Percentiles rank a stretch among this genome's conserved stretches.
These are phyloP conservation scores for Hemaris fuciformis DNA, from an alignment of 2,888 invertebrate species.

Conservation along the genomic window DNA sequence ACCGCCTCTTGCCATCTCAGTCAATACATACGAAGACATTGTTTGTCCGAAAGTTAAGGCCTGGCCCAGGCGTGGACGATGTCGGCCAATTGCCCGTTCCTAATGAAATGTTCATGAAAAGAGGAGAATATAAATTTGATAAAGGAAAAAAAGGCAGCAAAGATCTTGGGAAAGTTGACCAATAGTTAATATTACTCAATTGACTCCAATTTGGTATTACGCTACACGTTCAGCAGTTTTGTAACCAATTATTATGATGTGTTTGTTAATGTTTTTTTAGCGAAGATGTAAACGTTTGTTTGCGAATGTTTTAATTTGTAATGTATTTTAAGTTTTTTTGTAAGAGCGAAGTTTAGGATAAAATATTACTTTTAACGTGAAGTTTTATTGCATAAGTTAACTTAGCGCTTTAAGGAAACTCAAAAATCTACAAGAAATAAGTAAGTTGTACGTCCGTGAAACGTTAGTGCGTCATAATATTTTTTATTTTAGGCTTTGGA, in stretches of 20 bases:
- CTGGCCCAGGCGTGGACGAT: constrained; percentile 47
- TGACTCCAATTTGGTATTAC: neutral
- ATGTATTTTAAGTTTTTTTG: constrained; percentile 3
- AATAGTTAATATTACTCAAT: neutral
- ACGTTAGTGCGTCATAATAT: too few relatives aligned
- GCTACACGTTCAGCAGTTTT: too few relatives aligned
- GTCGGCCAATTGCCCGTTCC: constrained; percentile 48
- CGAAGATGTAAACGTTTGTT: neutral
- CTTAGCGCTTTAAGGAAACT: neutral
- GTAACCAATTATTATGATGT: neutral
- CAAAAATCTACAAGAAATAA: too few relatives aligned
- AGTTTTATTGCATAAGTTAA: neutral
- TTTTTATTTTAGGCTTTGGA: too few relatives aligned
- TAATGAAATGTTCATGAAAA: constrained; percentile 40
- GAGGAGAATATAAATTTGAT: constrained; percentile 11
- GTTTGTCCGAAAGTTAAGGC: constrained; percentile 26
- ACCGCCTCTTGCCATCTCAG: constrained; percentile 11
- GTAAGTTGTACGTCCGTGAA: too few relatives aligned
- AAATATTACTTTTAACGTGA: neutral
- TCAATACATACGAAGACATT: neutral
- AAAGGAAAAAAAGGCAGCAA: neutral
- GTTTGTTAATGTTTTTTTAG: neutral
- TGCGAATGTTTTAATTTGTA: neutral
- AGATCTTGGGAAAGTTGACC: neutral
- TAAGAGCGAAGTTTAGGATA: neutral